Evolutionary conservation across 2,797 vertebrate species (phyloP).

Genomic region (Acanthornis magna): DNA sequence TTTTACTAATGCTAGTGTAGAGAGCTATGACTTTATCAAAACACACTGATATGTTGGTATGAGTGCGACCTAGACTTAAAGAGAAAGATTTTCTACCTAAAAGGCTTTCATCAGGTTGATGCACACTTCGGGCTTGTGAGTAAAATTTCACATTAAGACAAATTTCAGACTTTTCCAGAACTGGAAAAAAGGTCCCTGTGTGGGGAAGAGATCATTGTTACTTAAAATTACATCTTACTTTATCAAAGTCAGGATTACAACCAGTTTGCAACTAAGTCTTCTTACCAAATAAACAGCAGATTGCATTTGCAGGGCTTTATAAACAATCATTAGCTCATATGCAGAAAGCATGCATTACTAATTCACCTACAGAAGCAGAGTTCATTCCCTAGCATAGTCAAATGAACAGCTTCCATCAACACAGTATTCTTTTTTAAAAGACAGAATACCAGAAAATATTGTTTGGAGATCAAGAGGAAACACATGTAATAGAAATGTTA

Average conservation of each 20-base stretch:
- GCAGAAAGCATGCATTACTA: background rate
- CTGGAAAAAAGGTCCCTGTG: background rate
- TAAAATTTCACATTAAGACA: background rate
- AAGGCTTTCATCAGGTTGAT: background rate
- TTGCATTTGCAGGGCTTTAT: background rate
- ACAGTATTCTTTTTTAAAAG: background rate
- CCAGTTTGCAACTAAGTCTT: background rate
- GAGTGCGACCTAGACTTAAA: background rate
- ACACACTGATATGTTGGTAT: background rate
- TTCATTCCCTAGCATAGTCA: background rate
- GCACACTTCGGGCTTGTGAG: background rate
- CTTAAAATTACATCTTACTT: background rate
- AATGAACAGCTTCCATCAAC: background rate
- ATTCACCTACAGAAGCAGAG: background rate
- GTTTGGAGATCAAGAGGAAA: background rate
- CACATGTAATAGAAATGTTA: background rate
- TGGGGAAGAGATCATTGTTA: background rate
- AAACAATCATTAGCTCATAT: background rate
- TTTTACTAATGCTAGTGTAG: background rate
- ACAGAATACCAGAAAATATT: background rate
- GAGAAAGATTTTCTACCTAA: background rate
- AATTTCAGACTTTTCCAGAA: background rate
- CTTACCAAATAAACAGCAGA: background rate
- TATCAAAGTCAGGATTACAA: background rate
- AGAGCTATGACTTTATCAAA: background rate